Conservation (phyloP, 2,797 vertebrate species). For the Xiphorhynchus erythropygius region DNA sequence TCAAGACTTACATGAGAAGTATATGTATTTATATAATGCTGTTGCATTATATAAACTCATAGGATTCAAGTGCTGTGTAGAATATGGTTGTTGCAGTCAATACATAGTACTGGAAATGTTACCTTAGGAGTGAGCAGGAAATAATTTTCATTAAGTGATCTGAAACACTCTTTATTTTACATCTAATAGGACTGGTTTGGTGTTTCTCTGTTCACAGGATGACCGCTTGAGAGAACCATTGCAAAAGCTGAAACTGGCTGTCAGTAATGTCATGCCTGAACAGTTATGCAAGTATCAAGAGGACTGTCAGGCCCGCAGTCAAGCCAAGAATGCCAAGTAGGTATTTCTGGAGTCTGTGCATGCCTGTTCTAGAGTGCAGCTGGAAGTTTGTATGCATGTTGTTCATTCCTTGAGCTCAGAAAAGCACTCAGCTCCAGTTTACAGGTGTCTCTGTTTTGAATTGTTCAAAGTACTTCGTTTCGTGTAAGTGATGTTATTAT, state of each 20-base stretch:
- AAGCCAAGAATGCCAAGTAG: slow-evolving; percentile 92
- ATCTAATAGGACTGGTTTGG: background rate
- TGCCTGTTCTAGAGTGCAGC: background rate
- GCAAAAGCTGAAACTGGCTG: slow-evolving; percentile 93
- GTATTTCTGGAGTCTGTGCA: slow-evolving; percentile 44
- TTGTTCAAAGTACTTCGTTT: background rate
- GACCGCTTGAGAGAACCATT: slow-evolving; percentile 91
- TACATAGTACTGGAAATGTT: background rate
- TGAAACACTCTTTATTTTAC: background rate
- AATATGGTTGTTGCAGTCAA: background rate
- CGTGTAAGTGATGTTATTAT: background rate
- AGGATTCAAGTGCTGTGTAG: background rate
- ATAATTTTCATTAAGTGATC: background rate
- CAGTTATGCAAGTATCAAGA: slow-evolving; percentile 95
- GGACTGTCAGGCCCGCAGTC: slow-evolving; percentile 88
- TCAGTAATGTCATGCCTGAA: slow-evolving; percentile 94
- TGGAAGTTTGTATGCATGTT: background rate
- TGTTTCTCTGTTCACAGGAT: slow-evolving; percentile 78
- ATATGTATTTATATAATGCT: background rate
- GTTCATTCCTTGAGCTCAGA: background rate
- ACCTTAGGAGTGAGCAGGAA: background rate
- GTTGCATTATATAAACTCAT: background rate
- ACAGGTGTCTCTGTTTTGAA: background rate
- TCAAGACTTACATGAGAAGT: background rate
- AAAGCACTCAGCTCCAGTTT: background rate